Percentiles rank a stretch among this genome's conserved stretches.
Evolutionary conservation across 2,113 vertebrate species (phyloP).

Genomic region (Psilopsiagon aymara): DNA sequence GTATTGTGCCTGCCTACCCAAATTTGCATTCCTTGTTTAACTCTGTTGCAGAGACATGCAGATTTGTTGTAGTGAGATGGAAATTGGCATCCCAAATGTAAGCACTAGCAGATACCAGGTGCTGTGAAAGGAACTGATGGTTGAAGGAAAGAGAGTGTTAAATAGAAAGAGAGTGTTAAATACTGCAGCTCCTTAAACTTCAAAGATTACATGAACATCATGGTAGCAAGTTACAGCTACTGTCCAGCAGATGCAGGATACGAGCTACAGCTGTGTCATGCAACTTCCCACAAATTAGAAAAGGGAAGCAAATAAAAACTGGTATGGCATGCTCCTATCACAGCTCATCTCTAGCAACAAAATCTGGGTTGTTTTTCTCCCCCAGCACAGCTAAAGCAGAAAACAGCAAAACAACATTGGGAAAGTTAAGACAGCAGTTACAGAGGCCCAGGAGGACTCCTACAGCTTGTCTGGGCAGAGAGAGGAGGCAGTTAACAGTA

Average conservation of each 20-base stretch:
- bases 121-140: not conserved
- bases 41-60: not conserved
- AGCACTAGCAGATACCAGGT: not conserved
- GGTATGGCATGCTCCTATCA: not conserved
- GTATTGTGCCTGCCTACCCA: not conserved
- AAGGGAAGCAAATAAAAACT: not conserved
- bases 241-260: not conserved
- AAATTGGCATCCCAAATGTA: not conserved
- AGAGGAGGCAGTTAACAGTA: not conserved
- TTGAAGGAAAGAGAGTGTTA: not conserved
- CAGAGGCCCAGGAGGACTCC: not conserved
- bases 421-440: not conserved
- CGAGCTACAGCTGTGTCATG: rapidly evolving
- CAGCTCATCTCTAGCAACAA: not conserved
- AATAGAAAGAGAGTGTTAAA: not conserved
- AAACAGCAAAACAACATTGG: not conserved
- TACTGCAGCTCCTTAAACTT: not conserved
- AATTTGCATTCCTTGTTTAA: not conserved
- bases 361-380: not conserved
- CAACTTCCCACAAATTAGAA: not conserved
- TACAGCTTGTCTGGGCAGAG: not conserved
- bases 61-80: not conserved
- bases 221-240: not conserved
- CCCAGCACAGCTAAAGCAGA: not conserved
- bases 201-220: not conserved